Conservation (phyloP, 2,888 invertebrate species). For the Drosophila dives region DNA sequence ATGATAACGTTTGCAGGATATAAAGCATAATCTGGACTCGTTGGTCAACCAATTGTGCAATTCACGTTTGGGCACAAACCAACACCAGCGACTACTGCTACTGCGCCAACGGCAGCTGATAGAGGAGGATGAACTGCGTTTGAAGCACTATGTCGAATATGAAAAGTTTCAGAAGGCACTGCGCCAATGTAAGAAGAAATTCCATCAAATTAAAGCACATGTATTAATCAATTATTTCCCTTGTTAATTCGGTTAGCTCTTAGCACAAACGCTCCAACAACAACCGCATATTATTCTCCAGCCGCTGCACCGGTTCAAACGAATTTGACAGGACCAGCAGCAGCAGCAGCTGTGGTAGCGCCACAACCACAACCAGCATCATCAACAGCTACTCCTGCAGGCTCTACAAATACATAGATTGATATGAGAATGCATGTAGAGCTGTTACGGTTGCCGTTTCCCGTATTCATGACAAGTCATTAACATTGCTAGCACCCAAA, state of each 20-base stretch:
- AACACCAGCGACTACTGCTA: slow-evolving; percentile 83
- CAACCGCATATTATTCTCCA: slow-evolving; percentile 69
- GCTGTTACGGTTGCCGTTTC: slow-evolving; percentile 30
- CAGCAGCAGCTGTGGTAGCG: slow-evolving; percentile 39
- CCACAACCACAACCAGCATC: slow-evolving; percentile 48
- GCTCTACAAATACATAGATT: slow-evolving; percentile 66
- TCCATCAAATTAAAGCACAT: not conserved
- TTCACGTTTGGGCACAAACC: slow-evolving; percentile 83
- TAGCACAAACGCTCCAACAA: slow-evolving; percentile 74
- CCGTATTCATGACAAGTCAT: slow-evolving; percentile 71
- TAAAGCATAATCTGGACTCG: slow-evolving; percentile 84
- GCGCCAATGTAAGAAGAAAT: slow-evolving; percentile 76
- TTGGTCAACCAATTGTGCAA: slow-evolving; percentile 83
- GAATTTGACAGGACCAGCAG: slow-evolving; percentile 61
- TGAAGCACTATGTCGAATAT: slow-evolving; percentile 84
- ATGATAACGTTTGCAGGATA: slow-evolving; percentile 74
- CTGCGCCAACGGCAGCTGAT: slow-evolving; percentile 84
- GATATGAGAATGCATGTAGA: slow-evolving; percentile 41
- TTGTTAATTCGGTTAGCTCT: slow-evolving; percentile 48
- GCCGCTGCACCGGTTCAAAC: slow-evolving; percentile 68
- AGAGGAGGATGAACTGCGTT: slow-evolving; percentile 84
- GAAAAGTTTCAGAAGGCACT: slow-evolving; percentile 84
- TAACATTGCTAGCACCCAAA: slow-evolving; percentile 35
- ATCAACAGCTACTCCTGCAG: slow-evolving; percentile 62
- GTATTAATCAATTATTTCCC: not conserved